Conservation (phyloP, 64 coral and sea anemone genomes). For the Dendronephthya gigantea region DNA sequence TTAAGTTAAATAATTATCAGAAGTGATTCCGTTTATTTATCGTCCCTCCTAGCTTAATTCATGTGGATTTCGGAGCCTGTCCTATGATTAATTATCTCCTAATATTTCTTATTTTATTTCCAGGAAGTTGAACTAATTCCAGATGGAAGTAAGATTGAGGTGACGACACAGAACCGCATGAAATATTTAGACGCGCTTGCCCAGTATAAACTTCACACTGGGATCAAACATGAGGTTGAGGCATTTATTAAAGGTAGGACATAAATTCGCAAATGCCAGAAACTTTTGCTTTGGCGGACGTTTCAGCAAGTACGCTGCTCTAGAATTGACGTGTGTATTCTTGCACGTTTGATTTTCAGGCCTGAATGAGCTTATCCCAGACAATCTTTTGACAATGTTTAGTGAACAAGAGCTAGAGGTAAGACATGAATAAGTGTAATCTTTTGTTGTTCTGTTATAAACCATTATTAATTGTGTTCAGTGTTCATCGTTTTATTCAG, state of each 20-base stretch:
- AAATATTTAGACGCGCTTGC: constrained; percentile 73
- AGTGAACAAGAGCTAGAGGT: constrained; percentile 95
- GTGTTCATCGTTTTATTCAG: constrained; percentile 23
- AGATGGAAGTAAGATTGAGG: constrained; percentile 55
- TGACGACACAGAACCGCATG: constrained; percentile 65
- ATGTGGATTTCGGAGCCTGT: too few species aligned
- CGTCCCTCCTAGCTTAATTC: too few species aligned
- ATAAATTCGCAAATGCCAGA: too few species aligned
- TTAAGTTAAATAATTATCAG: neutral
- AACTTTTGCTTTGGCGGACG: too few species aligned
- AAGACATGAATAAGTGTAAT: neutral
- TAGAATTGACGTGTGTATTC: neutral
- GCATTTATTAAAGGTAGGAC: constrained; percentile 74
- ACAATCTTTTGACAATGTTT: constrained; percentile 74
- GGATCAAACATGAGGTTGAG: constrained; percentile 59
- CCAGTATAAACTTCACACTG: constrained; percentile 47
- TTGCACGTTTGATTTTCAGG: constrained; percentile 28
- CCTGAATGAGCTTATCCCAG: constrained; percentile 88
- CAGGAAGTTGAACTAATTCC: constrained; percentile 65
- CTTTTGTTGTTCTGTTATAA: neutral
- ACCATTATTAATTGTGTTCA: neutral
- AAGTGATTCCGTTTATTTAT: too few species aligned
- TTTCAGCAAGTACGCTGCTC: too few species aligned
- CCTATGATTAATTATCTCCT: too few species aligned
- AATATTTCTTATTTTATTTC: neutral